phyloP scores from a whole-genome alignment of 2,797 vertebrate genomes.

The Clarias platycephalus region DNA sequence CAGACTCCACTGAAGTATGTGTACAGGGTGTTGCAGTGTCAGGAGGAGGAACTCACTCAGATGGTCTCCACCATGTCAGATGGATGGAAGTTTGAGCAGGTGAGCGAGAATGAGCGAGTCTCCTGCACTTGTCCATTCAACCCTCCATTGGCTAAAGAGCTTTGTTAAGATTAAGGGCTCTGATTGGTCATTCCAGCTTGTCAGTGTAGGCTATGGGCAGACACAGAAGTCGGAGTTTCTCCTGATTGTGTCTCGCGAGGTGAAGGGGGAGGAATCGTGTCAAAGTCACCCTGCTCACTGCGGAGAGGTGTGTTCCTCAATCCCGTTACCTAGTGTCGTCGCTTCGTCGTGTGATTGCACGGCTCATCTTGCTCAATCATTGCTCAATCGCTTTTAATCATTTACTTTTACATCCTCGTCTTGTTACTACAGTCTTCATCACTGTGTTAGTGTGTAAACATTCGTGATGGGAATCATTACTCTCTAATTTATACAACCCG shows the following conservation, averaged over 20 bases:
- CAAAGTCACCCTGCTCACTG: slow-evolving; percentile 85
- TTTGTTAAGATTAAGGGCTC: slow-evolving; percentile 71
- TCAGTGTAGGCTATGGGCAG: slow-evolving; percentile 93
- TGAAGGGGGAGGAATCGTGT: slow-evolving; percentile 87
- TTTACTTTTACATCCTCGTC: background rate
- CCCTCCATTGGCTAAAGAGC: slow-evolving; percentile 46
- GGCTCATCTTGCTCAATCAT: slow-evolving; percentile 49
- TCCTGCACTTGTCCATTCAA: background rate
- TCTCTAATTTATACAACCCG: background rate
- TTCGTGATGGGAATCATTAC: background rate
- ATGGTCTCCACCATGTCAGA: slow-evolving; percentile 92
- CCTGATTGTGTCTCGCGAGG: slow-evolving; percentile 94
- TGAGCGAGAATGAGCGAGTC: slow-evolving; percentile 51
- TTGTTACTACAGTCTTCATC: slow-evolving; percentile 9
- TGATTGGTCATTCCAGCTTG: slow-evolving; percentile 94
- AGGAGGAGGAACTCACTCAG: slow-evolving; percentile 87
- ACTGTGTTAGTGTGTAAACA: slow-evolving; percentile 10
- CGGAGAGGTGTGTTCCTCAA: slow-evolving; percentile 88
- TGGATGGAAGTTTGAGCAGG: slow-evolving; percentile 90
- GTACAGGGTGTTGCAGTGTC: slow-evolving; percentile 96
- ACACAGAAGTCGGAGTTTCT: slow-evolving; percentile 95
- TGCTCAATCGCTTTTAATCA: background rate
- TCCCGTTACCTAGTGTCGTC: slow-evolving; percentile 65
- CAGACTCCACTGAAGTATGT: slow-evolving; percentile 95
- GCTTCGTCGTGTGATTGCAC: slow-evolving; percentile 77